Conservation (phyloP, 2,888 invertebrate species). For the Azorinus chamasolen region DNA sequence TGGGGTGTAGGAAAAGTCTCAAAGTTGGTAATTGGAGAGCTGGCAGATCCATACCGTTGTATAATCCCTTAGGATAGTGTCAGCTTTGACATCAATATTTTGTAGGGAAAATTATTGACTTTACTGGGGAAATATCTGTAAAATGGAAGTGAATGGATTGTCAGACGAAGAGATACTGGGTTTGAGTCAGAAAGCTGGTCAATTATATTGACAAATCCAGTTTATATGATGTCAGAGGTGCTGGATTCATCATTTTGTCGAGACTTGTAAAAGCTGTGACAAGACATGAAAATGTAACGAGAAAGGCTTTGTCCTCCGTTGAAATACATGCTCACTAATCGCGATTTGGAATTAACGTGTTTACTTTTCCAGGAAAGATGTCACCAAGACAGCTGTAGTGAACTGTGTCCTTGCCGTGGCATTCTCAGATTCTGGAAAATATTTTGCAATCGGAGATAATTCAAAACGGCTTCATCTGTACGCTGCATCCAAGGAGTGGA, state of each 20-base stretch:
- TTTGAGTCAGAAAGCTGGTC: conserved; percentile 74
- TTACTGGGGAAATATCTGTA: conserved; percentile 68
- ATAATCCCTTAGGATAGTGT: conserved; percentile 71
- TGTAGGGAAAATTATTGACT: conserved; percentile 78
- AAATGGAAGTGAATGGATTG: conserved; percentile 69
- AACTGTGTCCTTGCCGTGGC: conserved; percentile 72
- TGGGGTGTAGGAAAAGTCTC: conserved; percentile 35
- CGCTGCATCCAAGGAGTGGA: conserved; percentile 34
- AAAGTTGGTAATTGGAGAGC: conserved; percentile 64
- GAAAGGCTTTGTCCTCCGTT: background rate
- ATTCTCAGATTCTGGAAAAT: conserved; percentile 75
- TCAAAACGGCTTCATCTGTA: conserved; percentile 79
- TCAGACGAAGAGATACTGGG: conserved; percentile 56
- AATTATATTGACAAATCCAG: conserved; percentile 76
- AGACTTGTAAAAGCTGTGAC: conserved; percentile 32
- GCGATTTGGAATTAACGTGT: background rate
- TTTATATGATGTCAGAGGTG: conserved; percentile 59
- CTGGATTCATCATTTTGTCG: conserved; percentile 53
- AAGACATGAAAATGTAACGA: background rate
- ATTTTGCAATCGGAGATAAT: conserved; percentile 81
- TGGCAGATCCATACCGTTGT: conserved; percentile 75
- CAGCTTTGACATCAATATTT: conserved; percentile 77
- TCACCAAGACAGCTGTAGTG: conserved; percentile 22
- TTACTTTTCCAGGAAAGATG: conserved; percentile 43
- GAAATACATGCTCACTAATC: too few relatives aligned